A percentile compares a stretch with the other conserved stretches of the same genome.
Evolutionary conservation across 2,888 invertebrate genomes (phyloP).

Genomic region (Synanthedon formicaeformis): DNA sequence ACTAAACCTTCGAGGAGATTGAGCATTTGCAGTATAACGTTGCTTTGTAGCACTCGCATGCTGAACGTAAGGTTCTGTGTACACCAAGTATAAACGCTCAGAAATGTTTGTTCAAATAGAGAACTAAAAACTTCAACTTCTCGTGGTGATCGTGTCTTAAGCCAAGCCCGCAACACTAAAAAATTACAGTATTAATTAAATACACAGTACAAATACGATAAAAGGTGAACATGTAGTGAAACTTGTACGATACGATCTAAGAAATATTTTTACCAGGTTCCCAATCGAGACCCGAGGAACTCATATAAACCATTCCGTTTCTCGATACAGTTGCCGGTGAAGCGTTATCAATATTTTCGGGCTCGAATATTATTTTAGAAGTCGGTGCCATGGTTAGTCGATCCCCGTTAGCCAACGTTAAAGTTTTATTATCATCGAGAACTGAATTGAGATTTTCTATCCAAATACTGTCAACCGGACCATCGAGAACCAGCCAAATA

Average conservation of each 20-base stretch:
- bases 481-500: constrained; percentile 95
- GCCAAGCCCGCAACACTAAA: constrained; percentile 84
- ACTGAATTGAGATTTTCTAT: constrained; percentile 98
- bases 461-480: constrained; percentile 98
- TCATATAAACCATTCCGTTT: constrained; percentile 97
- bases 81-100: constrained; percentile 82
- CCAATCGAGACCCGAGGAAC: constrained; percentile 94
- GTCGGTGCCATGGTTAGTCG: constrained; percentile 93
- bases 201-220: background rate
- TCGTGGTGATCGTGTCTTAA: constrained; percentile 74
- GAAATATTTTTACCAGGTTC: constrained; percentile 73
- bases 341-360: constrained; percentile 97
- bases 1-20: constrained; percentile 87
- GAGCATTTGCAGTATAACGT: constrained; percentile 88
- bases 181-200: constrained; percentile 8
- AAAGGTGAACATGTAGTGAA: background rate
- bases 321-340: constrained; percentile 97
- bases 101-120: constrained; percentile 82
- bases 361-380: constrained; percentile 96
- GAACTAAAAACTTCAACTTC: constrained; percentile 76
- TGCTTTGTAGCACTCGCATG: constrained; percentile 91
- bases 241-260: background rate
- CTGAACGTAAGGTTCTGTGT: constrained; percentile 85
- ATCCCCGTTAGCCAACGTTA: constrained; percentile 96
- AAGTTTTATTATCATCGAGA: constrained; percentile 94